A percentile compares a stretch with the other conserved stretches of the same genome.
Evolutionary conservation across 2,113 vertebrate genomes (phyloP).

Genomic region (cat (Felis catus)): DNA sequence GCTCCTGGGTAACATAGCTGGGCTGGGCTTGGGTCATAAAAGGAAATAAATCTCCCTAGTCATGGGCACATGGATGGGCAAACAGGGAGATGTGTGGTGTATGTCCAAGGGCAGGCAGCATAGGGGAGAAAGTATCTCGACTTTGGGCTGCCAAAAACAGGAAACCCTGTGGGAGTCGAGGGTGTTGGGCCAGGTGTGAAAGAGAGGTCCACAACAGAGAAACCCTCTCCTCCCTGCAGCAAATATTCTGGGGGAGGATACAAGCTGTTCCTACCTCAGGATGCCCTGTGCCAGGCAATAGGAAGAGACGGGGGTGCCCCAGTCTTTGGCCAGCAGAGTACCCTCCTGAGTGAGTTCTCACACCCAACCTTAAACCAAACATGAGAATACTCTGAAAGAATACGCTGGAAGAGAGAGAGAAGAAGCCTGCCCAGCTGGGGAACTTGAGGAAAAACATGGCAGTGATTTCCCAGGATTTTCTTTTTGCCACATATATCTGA

Average conservation of each 20-base stretch:
- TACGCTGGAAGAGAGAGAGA: neutral
- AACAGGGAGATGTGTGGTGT: neutral
- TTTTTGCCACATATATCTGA: too few species aligned
- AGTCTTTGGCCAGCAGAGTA: neutral
- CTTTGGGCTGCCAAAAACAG: neutral
- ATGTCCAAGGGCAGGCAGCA: neutral
- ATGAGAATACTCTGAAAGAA: neutral
- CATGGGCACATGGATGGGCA: neutral
- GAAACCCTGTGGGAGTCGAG: fast-evolving
- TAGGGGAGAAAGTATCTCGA: neutral
- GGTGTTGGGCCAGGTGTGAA: neutral
- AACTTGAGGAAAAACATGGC: neutral
- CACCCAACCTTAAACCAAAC: neutral
- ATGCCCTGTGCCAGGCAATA: too few species aligned
- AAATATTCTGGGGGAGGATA: neutral
- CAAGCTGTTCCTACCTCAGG: neutral
- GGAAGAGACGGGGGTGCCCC: neutral
- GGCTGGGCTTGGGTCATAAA: neutral
- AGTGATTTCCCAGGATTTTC: neutral
- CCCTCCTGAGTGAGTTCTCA: neutral
- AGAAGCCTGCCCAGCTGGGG: neutral
- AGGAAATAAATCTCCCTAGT: neutral
- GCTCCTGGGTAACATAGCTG: neutral
- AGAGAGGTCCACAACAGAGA: neutral
- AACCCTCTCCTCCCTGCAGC: too few species aligned